phyloP scores from a whole-genome alignment of 2,113 vertebrate genomes.

The Sterna hirundo region DNA sequence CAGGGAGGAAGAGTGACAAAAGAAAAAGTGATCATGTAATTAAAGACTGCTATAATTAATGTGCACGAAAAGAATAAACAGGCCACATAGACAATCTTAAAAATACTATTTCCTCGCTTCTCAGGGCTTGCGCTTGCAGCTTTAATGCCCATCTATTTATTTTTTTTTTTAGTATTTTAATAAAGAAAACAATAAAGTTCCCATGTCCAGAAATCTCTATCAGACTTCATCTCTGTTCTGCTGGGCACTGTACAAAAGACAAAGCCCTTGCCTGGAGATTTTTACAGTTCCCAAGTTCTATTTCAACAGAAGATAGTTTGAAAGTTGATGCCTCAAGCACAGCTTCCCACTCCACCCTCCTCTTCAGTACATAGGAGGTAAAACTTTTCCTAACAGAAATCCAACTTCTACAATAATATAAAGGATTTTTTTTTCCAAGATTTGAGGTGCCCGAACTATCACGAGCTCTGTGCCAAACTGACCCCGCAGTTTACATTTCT shows the following conservation, averaged over 20 bases:
- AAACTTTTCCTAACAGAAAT: constrained; percentile 16
- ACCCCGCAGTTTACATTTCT: background rate
- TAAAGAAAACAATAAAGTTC: background rate
- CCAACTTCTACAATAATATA: background rate
- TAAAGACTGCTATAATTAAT: background rate
- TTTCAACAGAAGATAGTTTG: background rate
- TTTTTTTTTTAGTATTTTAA: background rate
- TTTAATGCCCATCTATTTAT: background rate
- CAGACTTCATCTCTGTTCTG: background rate
- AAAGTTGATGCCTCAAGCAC: background rate
- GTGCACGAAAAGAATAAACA: background rate
- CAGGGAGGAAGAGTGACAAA: background rate
- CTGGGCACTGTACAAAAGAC: background rate
- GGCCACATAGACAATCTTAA: background rate
- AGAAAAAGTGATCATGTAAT: background rate
- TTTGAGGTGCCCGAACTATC: background rate
- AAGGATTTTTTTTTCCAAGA: background rate
- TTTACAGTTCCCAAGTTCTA: background rate
- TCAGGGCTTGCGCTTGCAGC: background rate
- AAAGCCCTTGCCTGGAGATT: background rate
- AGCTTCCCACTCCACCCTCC: background rate
- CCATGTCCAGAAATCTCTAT: background rate
- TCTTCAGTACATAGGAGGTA: background rate
- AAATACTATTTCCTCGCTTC: background rate
- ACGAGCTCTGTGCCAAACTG: background rate